phyloP scores from a whole-genome alignment of 2,797 vertebrate genomes.

The Lateolabrax maculatus region DNA sequence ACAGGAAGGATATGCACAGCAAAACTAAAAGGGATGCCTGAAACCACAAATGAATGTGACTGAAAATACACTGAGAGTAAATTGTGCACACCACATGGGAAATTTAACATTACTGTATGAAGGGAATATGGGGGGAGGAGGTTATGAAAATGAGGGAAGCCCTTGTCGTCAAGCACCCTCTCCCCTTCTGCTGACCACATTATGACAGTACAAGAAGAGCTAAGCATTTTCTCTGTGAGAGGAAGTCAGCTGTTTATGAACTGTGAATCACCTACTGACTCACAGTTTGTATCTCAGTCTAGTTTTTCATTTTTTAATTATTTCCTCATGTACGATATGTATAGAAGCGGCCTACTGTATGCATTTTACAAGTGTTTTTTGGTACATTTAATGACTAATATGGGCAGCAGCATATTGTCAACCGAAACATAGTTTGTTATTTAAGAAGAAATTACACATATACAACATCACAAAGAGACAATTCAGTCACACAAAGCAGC shows the following conservation, averaged over 20 bases:
- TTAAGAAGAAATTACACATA: background rate
- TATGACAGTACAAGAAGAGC: background rate
- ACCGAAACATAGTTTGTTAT: background rate
- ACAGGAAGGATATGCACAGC: slow-evolving; percentile 59
- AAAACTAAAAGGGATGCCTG: slow-evolving; percentile 50
- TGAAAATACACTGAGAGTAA: slow-evolving; percentile 38
- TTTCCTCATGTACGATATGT: background rate
- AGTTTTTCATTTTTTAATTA: slow-evolving; percentile 8
- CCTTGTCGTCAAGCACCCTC: slow-evolving; percentile 47
- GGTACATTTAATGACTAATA: background rate
- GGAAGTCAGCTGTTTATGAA: slow-evolving; percentile 34
- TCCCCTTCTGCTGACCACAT: slow-evolving; percentile 24
- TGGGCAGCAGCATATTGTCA: background rate
- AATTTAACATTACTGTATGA: slow-evolving; percentile 41
- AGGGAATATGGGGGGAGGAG: background rate
- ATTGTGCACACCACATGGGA: slow-evolving; percentile 30
- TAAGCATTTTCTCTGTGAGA: slow-evolving; percentile 35
- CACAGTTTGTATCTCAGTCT: background rate
- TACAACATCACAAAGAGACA: background rate
- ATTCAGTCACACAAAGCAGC: background rate
- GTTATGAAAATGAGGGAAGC: slow-evolving; percentile 70
- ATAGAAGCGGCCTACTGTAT: background rate
- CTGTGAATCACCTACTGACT: slow-evolving; percentile 11
- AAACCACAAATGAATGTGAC: slow-evolving; percentile 50
- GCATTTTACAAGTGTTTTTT: background rate